Percentiles rank a stretch among this genome's conserved stretches.
Evolutionary conservation across 2,797 vertebrate genomes (phyloP).

Genomic region (Tachyglossus aculeatus): DNA sequence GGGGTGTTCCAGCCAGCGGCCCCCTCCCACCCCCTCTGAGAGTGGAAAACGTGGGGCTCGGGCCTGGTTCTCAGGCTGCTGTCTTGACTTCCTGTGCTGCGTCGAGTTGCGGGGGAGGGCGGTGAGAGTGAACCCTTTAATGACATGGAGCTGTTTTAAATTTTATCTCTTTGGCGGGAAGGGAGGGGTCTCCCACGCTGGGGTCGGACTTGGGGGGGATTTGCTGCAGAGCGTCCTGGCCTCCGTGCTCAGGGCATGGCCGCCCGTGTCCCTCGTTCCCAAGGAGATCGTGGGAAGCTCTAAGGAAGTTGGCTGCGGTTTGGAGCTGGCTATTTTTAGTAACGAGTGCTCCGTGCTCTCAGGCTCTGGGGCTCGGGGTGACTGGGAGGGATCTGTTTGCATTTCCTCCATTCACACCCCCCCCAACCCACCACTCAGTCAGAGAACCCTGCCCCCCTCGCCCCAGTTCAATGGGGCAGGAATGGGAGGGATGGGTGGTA

Average conservation of each 20-base stretch:
- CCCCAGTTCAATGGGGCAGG: too few relatives aligned
- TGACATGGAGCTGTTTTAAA: slow-evolving; percentile 14
- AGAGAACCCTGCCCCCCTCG: too few relatives aligned
- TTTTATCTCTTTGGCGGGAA: background rate
- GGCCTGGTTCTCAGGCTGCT: slow-evolving; percentile 42
- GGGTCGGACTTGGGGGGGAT: slow-evolving; percentile 61
- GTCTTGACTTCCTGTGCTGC: slow-evolving; percentile 34
- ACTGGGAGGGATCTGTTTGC: slow-evolving; percentile 64
- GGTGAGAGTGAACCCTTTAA: slow-evolving; percentile 50
- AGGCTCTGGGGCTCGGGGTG: slow-evolving; percentile 74
- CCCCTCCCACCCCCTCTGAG: background rate
- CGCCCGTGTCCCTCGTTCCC: slow-evolving; percentile 70
- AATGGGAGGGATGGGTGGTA: too few relatives aligned
- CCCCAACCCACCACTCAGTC: slow-evolving; percentile 14
- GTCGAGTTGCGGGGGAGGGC: slow-evolving; percentile 13
- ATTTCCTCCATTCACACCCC: slow-evolving; percentile 69
- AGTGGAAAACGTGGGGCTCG: background rate
- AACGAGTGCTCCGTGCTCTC: slow-evolving; percentile 59
- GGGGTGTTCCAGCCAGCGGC: background rate
- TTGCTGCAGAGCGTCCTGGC: slow-evolving; percentile 63
- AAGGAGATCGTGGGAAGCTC: slow-evolving; percentile 76
- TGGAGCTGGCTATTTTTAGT: slow-evolving; percentile 86
- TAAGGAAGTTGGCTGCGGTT: slow-evolving; percentile 71
- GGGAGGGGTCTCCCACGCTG: slow-evolving; percentile 58
- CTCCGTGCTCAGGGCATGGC: slow-evolving; percentile 45